Evolutionary conservation across 2,888 invertebrate genomes (phyloP).

Genomic region (Teleogryllus oceanicus): DNA sequence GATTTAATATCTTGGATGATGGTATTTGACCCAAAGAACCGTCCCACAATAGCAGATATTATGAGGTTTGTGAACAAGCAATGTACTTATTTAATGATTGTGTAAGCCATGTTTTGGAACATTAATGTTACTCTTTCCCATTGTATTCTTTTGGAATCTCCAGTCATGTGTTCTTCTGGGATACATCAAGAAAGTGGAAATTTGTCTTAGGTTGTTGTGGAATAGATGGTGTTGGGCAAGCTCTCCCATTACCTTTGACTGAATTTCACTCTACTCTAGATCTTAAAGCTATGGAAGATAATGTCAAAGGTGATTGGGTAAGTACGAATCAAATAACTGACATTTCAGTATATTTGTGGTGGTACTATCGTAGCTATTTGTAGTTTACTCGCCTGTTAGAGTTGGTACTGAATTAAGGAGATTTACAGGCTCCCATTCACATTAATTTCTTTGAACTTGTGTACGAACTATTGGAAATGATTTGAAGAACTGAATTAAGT

Average conservation of each 20-base stretch:
- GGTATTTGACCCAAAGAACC: slow-evolving; percentile 44
- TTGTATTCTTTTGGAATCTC: not conserved
- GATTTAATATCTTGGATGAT: slow-evolving; percentile 49
- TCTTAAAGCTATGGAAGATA: slow-evolving; percentile 42
- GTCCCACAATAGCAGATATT: slow-evolving; percentile 46
- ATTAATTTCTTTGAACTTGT: no score
- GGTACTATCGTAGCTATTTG: no score
- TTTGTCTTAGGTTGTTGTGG: slow-evolving; percentile 48
- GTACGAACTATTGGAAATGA: no score
- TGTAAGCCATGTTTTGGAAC: no score
- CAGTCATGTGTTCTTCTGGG: slow-evolving; percentile 41
- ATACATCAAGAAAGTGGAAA: slow-evolving; percentile 45
- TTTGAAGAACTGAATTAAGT: no score
- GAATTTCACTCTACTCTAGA: slow-evolving; percentile 45
- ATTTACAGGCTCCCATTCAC: no score
- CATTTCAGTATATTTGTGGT: not conserved
- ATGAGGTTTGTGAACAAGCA: slow-evolving; percentile 43
- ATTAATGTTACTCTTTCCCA: not conserved
- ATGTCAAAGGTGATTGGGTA: slow-evolving; percentile 47
- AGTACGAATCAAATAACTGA: slow-evolving; percentile 19
- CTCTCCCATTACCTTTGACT: slow-evolving; percentile 41
- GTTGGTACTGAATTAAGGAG: no score
- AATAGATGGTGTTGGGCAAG: slow-evolving; percentile 43
- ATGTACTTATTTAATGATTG: not conserved
- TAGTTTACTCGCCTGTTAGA: no score